Conservation (phyloP, 92 coral and sea anemone genomes). For the Parazoanthus darwini region DNA sequence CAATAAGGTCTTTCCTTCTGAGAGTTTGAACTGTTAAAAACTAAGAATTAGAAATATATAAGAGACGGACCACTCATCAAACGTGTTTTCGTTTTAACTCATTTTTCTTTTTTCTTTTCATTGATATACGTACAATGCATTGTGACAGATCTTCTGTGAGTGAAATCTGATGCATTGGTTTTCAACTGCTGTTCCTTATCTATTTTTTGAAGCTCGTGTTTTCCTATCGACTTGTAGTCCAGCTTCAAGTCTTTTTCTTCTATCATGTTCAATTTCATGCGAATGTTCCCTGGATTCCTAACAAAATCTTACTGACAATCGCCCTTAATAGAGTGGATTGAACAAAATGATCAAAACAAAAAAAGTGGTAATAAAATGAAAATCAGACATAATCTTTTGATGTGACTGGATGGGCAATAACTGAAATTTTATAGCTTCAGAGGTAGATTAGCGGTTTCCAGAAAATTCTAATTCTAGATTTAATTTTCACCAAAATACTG, state of each 20-base stretch:
- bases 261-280: background rate
- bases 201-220: background rate
- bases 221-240: constrained; percentile 7
- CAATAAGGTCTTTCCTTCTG: no score
- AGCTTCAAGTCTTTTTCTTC: background rate
- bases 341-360: background rate
- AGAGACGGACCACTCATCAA: no score
- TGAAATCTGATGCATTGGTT: background rate
- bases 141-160: background rate
- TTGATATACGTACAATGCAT: background rate
- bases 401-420: background rate
- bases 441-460: background rate
- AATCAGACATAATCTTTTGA: background rate
- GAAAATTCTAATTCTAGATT: background rate
- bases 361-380: no score
- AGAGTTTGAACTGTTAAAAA: no score
- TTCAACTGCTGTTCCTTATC: background rate
- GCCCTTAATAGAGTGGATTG: no score
- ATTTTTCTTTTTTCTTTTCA: no score
- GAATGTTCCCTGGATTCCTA: background rate
- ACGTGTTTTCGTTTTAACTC: background rate
- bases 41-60: no score
- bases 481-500: no score
- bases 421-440: background rate
- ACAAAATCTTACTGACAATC: background rate